Conservation (phyloP, 2,888 invertebrate species). For the Schrankia costaestrigalis region DNA sequence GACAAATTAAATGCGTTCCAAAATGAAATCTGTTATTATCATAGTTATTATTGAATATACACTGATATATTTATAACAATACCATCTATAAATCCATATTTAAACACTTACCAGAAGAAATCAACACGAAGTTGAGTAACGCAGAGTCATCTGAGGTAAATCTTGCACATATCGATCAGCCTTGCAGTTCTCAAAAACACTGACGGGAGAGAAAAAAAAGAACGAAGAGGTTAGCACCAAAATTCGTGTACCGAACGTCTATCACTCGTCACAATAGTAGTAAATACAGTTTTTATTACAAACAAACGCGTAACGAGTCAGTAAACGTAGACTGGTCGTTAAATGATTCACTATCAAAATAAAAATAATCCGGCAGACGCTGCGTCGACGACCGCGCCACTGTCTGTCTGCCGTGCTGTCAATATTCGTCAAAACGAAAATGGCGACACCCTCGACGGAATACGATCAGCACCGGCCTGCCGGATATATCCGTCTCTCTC, state of each 20-base stretch:
- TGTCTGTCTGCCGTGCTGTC: slow-evolving; percentile 83
- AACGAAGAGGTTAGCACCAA: slow-evolving; percentile 77
- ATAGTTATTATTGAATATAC: slow-evolving; percentile 32
- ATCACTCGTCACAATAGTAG: slow-evolving; percentile 57
- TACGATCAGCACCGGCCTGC: slow-evolving; percentile 74
- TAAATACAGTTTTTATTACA: slow-evolving; percentile 56
- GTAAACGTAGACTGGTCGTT: slow-evolving; percentile 57
- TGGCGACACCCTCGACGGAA: slow-evolving; percentile 84
- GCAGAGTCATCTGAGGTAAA: slow-evolving; percentile 77
- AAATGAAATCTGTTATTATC: slow-evolving; percentile 21
- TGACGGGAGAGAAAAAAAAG: slow-evolving; percentile 56
- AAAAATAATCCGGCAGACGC: slow-evolving; percentile 77
- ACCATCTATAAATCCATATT: slow-evolving; percentile 22
- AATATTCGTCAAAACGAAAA: slow-evolving; percentile 88
- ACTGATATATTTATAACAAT: slow-evolving; percentile 26
- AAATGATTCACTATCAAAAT: slow-evolving; percentile 77
- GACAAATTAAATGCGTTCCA: slow-evolving; percentile 21
- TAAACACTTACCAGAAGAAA: slow-evolving; percentile 64
- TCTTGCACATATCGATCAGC: slow-evolving; percentile 80
- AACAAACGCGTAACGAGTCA: slow-evolving; percentile 47
- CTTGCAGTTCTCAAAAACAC: slow-evolving; percentile 79
- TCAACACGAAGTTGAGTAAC: slow-evolving; percentile 53
- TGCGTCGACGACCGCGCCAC: slow-evolving; percentile 76
- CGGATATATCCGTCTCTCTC: slow-evolving; percentile 48
- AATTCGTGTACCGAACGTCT: slow-evolving; percentile 53